Conservation (phyloP, 2,797 vertebrate species). For the Betta splendens region DNA sequence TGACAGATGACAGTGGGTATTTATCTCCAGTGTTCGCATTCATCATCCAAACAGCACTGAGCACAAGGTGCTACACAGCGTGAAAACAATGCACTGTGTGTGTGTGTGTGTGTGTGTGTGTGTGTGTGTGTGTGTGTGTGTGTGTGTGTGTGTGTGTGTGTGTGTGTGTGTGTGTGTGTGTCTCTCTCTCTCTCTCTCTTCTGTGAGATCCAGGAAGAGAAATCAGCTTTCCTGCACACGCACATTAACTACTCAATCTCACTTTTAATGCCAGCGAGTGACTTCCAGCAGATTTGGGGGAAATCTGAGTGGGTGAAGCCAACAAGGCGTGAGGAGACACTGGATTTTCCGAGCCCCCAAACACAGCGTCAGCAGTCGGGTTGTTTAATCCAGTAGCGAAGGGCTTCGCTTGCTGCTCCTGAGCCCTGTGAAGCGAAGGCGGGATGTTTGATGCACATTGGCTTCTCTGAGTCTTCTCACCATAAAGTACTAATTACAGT, state of each 20-base stretch:
- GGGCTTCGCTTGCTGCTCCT: conserved; percentile 50
- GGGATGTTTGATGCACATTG: conserved; percentile 56
- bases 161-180: too few relatives aligned
- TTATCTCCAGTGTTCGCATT: conserved; percentile 57
- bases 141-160: too few relatives aligned
- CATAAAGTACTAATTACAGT: conserved; percentile 76
- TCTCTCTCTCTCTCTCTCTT: too few relatives aligned
- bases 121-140: too few relatives aligned
- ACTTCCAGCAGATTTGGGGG: conserved; percentile 14
- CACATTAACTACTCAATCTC: conserved; percentile 41
- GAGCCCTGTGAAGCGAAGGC: conserved; percentile 49
- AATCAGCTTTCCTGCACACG: conserved; percentile 17
- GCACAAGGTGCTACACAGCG: conserved; percentile 23
- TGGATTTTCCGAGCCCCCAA: conserved; percentile 57
- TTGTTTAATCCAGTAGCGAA: conserved; percentile 66
- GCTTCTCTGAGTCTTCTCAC: conserved; percentile 62
- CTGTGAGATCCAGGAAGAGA: conserved; percentile 21
- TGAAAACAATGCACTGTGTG: conserved; percentile 11
- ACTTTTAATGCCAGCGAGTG: conserved; percentile 24
- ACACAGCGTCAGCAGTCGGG: conserved; percentile 61
- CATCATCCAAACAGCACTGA: conserved; percentile 52
- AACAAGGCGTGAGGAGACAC: conserved; percentile 56
- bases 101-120: not conserved
- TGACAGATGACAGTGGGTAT: conserved; percentile 63
- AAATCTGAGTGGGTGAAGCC: conserved; percentile 44